These are phyloP conservation scores for Ovibos moschatus DNA, from an alignment of 2,113 vertebrate genomes.

Conservation along the genomic window DNA sequence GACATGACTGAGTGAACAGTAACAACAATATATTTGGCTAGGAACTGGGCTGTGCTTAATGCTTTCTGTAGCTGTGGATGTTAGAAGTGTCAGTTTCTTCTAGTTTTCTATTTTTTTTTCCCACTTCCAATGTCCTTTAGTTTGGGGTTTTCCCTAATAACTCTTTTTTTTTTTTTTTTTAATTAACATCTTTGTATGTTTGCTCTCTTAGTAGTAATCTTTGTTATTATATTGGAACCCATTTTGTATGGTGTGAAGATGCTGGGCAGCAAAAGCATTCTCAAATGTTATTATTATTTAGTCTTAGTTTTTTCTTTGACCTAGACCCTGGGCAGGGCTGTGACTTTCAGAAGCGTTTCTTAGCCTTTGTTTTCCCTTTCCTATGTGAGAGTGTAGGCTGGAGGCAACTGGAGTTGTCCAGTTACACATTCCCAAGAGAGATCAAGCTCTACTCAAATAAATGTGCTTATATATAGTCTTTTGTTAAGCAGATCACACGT, in stretches of 20 bases:
- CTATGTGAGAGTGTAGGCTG: background rate
- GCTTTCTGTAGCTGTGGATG: background rate
- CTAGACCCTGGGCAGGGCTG: accelerated
- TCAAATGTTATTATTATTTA: background rate
- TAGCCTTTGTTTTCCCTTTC: background rate
- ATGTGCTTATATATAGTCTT: background rate
- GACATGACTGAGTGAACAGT: background rate
- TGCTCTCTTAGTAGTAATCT: background rate
- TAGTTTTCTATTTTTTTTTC: background rate
- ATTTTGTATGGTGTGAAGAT: background rate
- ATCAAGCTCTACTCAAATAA: background rate
- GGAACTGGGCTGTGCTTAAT: background rate
- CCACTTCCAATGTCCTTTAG: background rate
- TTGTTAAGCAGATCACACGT: background rate
- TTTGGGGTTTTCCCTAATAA: background rate
- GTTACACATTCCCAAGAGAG: background rate
- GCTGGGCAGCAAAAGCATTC: background rate
- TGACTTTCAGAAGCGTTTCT: background rate
- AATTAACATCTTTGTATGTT: background rate
- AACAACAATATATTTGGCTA: background rate
- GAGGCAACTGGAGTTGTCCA: background rate
- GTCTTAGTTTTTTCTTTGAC: background rate
- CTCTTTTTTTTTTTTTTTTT: background rate
- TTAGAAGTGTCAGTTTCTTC: background rate
- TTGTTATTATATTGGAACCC: background rate